phyloP scores from a whole-genome alignment of 2,797 vertebrate species.

The Poecilia wingei region DNA sequence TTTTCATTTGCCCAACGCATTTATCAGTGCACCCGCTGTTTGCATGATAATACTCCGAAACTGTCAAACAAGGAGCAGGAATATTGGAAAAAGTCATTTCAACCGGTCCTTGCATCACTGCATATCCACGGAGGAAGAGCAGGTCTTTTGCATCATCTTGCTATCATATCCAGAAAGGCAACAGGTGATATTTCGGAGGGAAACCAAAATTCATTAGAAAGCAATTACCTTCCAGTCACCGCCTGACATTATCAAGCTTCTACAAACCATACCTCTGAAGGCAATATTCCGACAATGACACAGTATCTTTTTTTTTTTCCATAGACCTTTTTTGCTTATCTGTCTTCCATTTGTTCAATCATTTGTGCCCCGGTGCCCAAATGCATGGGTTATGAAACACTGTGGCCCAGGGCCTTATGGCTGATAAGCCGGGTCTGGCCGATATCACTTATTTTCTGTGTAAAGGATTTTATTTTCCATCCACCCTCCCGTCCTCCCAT shows the following conservation, averaged over 20 bases:
- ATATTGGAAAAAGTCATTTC: conserved; percentile 33
- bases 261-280: conserved; percentile 51
- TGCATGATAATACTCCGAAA: conserved; percentile 31
- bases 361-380: conserved; percentile 47
- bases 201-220: conserved; percentile 68
- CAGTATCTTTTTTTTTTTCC: conserved; percentile 41
- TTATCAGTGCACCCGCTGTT: conserved; percentile 10
- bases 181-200: conserved; percentile 59
- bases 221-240: conserved; percentile 71
- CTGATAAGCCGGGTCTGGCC: conserved; percentile 62
- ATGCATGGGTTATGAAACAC: conserved; percentile 57
- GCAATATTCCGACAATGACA: conserved; percentile 63
- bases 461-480: conserved; percentile 49
- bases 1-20: conserved; percentile 32
- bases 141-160: conserved; percentile 32
- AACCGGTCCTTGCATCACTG: conserved; percentile 17
- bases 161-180: conserved; percentile 47
- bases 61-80: conserved; percentile 10
- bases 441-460: conserved; percentile 44
- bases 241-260: conserved; percentile 65
- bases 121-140: conserved; percentile 16
- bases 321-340: conserved; percentile 62
- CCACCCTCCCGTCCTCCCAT: conserved; percentile 22
- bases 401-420: conserved; percentile 44
- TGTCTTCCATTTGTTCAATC: conserved; percentile 57